These are phyloP conservation scores for Eurosta solidaginis DNA, from an alignment of 1,140 invertebrate species.

Conservation along the genomic window DNA sequence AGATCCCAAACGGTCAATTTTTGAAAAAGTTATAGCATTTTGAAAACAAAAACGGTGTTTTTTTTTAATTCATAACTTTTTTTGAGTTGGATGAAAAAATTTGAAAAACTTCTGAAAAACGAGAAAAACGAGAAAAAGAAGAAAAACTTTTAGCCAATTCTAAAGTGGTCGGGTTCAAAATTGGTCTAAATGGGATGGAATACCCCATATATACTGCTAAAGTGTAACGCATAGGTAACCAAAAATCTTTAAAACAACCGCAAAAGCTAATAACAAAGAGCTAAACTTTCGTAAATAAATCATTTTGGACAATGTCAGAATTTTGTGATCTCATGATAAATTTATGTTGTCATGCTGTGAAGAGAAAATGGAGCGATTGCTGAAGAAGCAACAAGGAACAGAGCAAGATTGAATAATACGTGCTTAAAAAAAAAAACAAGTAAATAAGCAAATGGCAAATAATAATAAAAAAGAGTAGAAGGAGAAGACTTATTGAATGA, in stretches of 20 bases:
- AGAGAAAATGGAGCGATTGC: neutral
- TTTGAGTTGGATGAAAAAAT: too few relatives aligned
- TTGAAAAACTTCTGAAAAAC: too few relatives aligned
- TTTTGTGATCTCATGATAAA: constrained; percentile 20
- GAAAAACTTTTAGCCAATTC: neutral
- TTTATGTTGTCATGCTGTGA: neutral
- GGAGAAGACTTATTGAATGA: neutral
- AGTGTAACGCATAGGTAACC: too few relatives aligned
- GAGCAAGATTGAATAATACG: too few relatives aligned
- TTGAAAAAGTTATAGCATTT: too few relatives aligned
- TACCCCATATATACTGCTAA: too few relatives aligned
- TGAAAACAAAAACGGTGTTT: too few relatives aligned
- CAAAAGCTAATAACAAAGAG: constrained; percentile 11
- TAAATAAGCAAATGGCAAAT: neutral
- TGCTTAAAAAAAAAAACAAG: neutral
- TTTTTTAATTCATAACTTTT: too few relatives aligned
- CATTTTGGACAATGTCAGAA: constrained; percentile 24
- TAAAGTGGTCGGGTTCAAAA: neutral
- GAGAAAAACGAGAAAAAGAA: neutral
- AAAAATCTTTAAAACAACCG: neutral
- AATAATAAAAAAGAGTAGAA: neutral
- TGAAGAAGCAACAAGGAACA: neutral
- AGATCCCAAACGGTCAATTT: too few relatives aligned
- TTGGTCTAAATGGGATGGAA: too few relatives aligned
- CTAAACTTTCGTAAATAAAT: constrained; percentile 23